phyloP scores from a whole-genome alignment of 2,113 vertebrate species.

The human region GRCh38 chr1:176332501-176333000 shows the following conservation, averaged over 20 bases:
- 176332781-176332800: not conserved
- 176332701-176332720: not conserved
- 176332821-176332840: not conserved
- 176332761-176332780: not conserved
- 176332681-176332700: not conserved
- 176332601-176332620: not conserved
- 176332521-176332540: not conserved
- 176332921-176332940: too few species aligned
- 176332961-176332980: too few species aligned
- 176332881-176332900: too few species aligned
- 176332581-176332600: not conserved
- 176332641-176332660: too few species aligned
- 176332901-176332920: too few species aligned
- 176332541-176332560: not conserved
- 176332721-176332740: not conserved
- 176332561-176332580: not conserved
- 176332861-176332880: too few species aligned
- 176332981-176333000: too few species aligned
- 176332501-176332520: not conserved
- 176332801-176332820: not conserved
- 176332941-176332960: too few species aligned
- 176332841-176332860: not conserved
- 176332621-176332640: not conserved
- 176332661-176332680: constrained; percentile 41
- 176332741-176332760: not conserved